These are phyloP conservation scores for Poecilobothrus nobilitatus DNA, from an alignment of 2,888 invertebrate genomes.

Conservation along the genomic window DNA sequence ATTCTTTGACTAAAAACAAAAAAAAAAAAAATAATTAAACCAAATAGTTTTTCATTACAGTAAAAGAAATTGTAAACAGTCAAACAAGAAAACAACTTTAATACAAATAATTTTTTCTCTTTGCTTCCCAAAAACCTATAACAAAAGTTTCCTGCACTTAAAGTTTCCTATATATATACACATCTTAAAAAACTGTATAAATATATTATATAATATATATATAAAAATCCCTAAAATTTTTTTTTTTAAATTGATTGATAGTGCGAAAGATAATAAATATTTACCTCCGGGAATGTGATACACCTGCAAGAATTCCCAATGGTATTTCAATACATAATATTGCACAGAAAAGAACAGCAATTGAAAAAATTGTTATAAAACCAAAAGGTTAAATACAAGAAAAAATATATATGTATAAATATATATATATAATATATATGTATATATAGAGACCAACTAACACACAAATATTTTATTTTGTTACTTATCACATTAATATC, in stretches of 20 bases:
- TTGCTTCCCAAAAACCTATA: not conserved
- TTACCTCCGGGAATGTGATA: not conserved
- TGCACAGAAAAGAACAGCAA: not conserved
- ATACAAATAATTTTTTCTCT: not conserved
- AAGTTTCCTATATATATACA: too few species aligned
- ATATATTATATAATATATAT: too few species aligned
- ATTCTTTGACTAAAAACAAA: too few species aligned
- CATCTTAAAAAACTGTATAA: too few species aligned
- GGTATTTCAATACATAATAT: not conserved
- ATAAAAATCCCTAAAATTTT: not conserved
- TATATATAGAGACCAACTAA: too few species aligned
- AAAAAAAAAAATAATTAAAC: too few species aligned
- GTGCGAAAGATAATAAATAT: conserved; percentile 6
- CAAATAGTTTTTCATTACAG: not conserved
- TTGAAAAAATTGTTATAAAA: not conserved
- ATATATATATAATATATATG: not conserved
- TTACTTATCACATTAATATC: too few species aligned
- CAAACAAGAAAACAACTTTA: too few species aligned
- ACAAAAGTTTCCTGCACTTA: not conserved
- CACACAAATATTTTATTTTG: too few species aligned
- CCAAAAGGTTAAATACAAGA: not conserved
- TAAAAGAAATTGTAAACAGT: not conserved
- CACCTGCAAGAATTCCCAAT: conserved; percentile 1
- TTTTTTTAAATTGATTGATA: not conserved
- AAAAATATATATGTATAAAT: not conserved